Percentiles rank a stretch among this genome's conserved stretches.
These are phyloP conservation scores for Bombus sylvicola DNA, from an alignment of 1,140 invertebrate species.

Conservation along the genomic window DNA sequence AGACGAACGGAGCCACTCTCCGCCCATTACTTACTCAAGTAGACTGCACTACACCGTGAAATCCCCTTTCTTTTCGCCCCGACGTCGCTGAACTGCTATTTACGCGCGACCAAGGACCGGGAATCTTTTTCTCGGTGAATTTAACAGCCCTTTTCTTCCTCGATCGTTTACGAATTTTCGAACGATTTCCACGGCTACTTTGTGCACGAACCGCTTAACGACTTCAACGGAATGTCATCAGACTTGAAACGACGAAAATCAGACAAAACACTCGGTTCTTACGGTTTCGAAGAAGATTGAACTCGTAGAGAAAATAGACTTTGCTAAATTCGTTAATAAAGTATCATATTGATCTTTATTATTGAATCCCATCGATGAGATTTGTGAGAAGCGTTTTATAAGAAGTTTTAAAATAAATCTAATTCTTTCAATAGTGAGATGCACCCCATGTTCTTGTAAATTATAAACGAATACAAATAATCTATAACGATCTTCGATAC, in stretches of 20 bases:
- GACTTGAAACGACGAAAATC: not conserved
- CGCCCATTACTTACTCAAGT: constrained; percentile 53
- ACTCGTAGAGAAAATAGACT: no score
- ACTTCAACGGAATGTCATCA: not conserved
- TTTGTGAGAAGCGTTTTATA: no score
- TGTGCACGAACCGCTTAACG: not conserved
- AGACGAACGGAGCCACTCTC: constrained; percentile 49
- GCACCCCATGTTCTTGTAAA: no score
- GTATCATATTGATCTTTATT: no score
- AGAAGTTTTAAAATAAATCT: no score
- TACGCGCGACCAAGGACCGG: constrained; percentile 28
- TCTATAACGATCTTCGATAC: no score
- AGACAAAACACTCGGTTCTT: not conserved
- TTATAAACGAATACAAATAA: no score
- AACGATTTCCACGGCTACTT: not conserved
- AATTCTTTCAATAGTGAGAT: no score
- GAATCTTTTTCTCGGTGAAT: constrained; percentile 32
- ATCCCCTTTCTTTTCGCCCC: constrained; percentile 30
- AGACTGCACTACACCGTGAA: constrained; percentile 47
- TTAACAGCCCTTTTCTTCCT: constrained; percentile 2
- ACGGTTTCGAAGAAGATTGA: not conserved
- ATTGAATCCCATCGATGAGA: no score
- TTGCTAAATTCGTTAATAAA: no score
- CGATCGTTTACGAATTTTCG: constrained; percentile 18
- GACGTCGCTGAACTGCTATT: constrained; percentile 45